Evolutionary conservation across 2,797 vertebrate species (phyloP).

Genomic region (Sardinella longiceps): DNA sequence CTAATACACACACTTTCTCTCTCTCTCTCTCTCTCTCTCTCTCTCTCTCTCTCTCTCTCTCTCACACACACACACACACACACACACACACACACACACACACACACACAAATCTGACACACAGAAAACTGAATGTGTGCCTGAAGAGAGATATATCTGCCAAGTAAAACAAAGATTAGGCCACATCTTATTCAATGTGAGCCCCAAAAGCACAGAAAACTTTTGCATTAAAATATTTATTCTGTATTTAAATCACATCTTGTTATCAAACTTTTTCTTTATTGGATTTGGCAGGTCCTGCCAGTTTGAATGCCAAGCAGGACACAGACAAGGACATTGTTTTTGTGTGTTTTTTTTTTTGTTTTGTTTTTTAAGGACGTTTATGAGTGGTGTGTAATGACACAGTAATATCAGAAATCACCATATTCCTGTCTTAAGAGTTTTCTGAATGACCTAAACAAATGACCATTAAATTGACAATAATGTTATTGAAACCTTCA

Average conservation of each 20-base stretch:
- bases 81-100: slow-evolving; percentile 2
- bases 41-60: no score
- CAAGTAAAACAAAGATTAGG: neutral
- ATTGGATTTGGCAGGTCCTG: neutral
- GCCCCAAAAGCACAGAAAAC: neutral
- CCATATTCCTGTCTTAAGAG: neutral
- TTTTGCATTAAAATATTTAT: neutral
- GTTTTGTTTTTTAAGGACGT: neutral
- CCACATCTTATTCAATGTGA: neutral
- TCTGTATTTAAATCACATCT: neutral
- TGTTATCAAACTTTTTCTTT: neutral
- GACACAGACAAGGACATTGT: slow-evolving; percentile 11
- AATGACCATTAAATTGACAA: neutral
- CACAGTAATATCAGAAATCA: neutral
- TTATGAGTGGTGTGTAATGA: neutral
- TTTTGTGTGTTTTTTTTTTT: no score
- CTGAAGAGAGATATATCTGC: neutral
- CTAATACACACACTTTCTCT: neutral
- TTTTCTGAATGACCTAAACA: neutral
- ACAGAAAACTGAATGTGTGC: neutral
- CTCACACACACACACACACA: neutral
- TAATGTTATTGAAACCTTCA: neutral
- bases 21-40: no score
- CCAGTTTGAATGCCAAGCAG: neutral
- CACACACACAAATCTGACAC: slow-evolving; percentile 2